These are phyloP conservation scores for Sialia sialis DNA, from an alignment of 2,113 vertebrate species.

Conservation along the genomic window DNA sequence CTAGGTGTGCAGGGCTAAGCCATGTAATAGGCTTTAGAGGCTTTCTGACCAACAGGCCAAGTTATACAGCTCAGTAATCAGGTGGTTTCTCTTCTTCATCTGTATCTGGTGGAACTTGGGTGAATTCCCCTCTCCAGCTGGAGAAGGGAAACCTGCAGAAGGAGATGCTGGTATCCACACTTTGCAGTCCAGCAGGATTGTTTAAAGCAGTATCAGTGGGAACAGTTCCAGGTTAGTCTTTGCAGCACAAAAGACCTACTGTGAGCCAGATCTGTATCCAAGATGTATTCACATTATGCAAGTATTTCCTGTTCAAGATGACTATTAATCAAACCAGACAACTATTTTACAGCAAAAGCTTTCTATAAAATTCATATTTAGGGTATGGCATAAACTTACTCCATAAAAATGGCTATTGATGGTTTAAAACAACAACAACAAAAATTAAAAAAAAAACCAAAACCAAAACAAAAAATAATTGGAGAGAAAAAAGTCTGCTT, in stretches of 20 bases:
- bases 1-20: background rate
- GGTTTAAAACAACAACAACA: background rate
- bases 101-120: background rate
- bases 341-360: conserved; percentile 9
- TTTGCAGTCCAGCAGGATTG: background rate
- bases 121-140: background rate
- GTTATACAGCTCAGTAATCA: fast-evolving
- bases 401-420: background rate
- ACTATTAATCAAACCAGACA: conserved; percentile 30
- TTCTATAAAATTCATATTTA: conserved; percentile 51
- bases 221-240: background rate
- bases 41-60: background rate
- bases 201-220: background rate
- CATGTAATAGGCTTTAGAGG: background rate
- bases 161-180: background rate
- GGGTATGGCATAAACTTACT: background rate
- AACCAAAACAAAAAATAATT: background rate
- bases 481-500: background rate
- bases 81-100: background rate
- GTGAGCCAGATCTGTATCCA: conserved; percentile 28
- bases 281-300: conserved; percentile 26
- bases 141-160: background rate
- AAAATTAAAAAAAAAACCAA: background rate
- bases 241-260: conserved; percentile 24
- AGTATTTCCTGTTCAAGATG: conserved; percentile 39